Base-by-base conservation (phyloP, 1,140 invertebrate species). In the Drosophila rufa region DNA sequence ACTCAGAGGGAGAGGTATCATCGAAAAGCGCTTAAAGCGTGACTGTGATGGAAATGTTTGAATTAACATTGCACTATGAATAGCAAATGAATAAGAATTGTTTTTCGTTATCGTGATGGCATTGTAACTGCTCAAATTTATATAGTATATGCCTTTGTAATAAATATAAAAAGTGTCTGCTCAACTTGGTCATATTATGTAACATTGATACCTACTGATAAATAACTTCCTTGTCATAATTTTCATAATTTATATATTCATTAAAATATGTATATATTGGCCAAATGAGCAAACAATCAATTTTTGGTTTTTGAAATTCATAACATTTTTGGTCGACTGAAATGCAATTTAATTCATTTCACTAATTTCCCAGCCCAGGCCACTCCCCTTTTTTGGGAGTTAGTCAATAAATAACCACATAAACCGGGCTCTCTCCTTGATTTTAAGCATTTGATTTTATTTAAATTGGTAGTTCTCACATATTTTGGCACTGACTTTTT, bases 271-370 rank as follows among this genome's bases (percentile, higher is more conserved):
- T 25, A 38, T 43, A 30, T 64, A 40, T 30, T 51, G 36, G 4
- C 58, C 38, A 66, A 47, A 61, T 27, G 62, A 30, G 46, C 50
- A 22, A 46, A 12, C 42, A 80, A 47, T 65, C n/a, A 45, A 40
- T 73, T 61, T 62, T 53, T 4, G 43, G n/a, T 47, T 61, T 33
- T 33, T 56, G 12, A 67, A 60, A 82, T 46, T 42, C n/a, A 65
- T 46, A 65, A 4, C 11, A 53, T 58, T 80, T 78, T 78, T 67
- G 68, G 71, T 69, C 33, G 38, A 8, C 56, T 64, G 61, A 25
- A 83, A 78, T 85, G 71, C 67, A 83, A 83, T 80, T 83, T 84
- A 78, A 83, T 83, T 36, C 45, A 65, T 83, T 83, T 84, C 42
- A 84, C 75, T 83, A 76, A 84, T 83, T 83, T 58, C 60, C 22